Conservation (phyloP, 2,113 vertebrate species). For the Thalassarche chlororhynchos region DNA sequence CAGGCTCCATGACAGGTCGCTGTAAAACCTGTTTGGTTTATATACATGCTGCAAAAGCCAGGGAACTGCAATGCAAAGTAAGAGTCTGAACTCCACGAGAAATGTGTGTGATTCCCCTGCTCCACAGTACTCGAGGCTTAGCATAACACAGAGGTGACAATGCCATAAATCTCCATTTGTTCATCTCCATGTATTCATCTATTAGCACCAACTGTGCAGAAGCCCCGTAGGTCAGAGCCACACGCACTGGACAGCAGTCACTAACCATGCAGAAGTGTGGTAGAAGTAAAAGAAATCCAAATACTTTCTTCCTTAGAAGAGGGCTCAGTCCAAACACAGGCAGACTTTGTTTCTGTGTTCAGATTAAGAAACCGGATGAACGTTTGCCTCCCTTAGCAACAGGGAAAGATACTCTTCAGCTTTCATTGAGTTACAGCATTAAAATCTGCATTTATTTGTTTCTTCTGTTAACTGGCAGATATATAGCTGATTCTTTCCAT, state of each 20-base stretch:
- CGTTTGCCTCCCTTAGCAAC: neutral
- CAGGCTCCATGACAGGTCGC: neutral
- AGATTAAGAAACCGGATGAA: neutral
- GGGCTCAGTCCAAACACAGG: neutral
- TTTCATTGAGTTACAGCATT: neutral
- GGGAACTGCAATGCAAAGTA: neutral
- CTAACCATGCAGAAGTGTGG: neutral
- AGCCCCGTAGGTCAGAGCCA: conserved; percentile 3
- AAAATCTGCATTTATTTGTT: neutral
- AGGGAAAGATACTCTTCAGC: neutral
- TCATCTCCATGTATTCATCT: neutral
- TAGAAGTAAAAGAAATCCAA: neutral
- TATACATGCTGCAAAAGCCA: neutral
- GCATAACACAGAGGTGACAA: conserved; percentile 4
- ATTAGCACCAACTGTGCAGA: neutral
- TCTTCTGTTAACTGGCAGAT: neutral
- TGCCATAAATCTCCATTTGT: conserved; percentile 54
- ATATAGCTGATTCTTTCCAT: neutral
- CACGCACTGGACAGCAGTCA: neutral
- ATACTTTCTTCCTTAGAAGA: neutral
- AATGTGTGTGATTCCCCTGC: neutral
- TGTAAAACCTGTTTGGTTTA: neutral
- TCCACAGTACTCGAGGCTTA: neutral
- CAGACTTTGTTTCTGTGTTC: neutral
- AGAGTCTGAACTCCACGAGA: neutral